Evolutionary conservation across 2,888 invertebrate species (phyloP).

Genomic region (Drymonia ruficornis): DNA sequence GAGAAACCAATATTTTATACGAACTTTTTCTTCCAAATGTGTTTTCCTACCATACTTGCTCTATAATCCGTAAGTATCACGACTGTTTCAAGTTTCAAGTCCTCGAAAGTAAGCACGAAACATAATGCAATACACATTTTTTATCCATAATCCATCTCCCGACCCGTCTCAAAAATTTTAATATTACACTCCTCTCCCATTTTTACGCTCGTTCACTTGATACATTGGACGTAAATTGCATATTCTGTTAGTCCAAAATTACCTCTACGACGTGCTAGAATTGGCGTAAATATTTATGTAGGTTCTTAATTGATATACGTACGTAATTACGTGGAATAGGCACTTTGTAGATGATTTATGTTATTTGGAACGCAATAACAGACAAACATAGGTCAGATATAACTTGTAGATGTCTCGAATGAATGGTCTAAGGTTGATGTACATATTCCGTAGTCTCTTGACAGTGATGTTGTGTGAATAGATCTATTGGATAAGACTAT

Average conservation of each 20-base stretch:
- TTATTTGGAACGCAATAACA: neutral
- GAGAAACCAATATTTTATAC: no score
- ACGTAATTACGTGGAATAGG: conserved; percentile 4
- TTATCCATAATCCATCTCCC: neutral
- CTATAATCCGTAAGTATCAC: no score
- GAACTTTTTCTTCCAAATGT: no score
- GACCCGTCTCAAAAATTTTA: conserved; percentile 49
- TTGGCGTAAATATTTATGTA: conserved; percentile 25
- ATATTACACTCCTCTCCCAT: conserved; percentile 52
- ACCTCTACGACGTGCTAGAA: conserved; percentile 27
- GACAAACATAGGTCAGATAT: no score
- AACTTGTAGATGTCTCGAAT: no score
- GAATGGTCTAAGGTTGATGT: no score
- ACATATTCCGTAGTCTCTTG: no score
- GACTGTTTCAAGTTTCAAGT: no score
- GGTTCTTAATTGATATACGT: conserved; percentile 13
- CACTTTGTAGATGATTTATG: neutral
- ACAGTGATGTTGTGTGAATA: no score
- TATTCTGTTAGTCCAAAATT: conserved; percentile 44
- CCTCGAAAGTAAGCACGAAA: no score
- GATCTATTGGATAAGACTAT: no score
- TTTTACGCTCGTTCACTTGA: conserved; percentile 60
- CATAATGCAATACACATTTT: neutral
- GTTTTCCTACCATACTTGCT: no score
- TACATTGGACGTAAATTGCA: conserved; percentile 67